phyloP scores from a whole-genome alignment of 2,888 invertebrate genomes.

The Terebella lapidaria region DNA sequence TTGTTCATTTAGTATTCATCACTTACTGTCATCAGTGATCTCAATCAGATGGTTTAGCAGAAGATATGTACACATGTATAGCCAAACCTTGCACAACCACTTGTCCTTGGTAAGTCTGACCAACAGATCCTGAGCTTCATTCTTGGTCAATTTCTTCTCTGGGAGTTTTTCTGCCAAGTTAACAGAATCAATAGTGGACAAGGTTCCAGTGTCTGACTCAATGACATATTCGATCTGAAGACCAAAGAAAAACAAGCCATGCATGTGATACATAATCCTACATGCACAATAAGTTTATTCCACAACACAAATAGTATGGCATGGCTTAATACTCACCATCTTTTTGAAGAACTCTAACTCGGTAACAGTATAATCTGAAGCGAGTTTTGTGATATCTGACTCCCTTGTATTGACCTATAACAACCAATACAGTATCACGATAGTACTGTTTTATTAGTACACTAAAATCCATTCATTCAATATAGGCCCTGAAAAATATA shows the following conservation, averaged over 20 bases:
- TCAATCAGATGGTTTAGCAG: no score
- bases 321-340: neutral
- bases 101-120: neutral
- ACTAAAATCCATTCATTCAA: no score
- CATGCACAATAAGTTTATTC: no score
- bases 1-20: no score
- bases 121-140: neutral
- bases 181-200: neutral
- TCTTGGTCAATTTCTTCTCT: neutral
- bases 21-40: no score
- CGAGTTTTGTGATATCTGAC: neutral
- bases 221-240: neutral
- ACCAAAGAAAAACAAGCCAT: no score
- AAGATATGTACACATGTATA: no score
- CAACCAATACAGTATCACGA: no score
- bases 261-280: no score
- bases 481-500: no score
- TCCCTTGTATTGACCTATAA: neutral
- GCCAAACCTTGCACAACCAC: neutral
- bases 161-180: neutral
- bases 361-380: neutral
- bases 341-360: neutral
- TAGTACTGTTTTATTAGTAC: no score
- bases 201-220: neutral
- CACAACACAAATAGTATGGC: no score